phyloP scores from a whole-genome alignment of 2,113 vertebrate genomes.

The Erinaceus europaeus region DNA sequence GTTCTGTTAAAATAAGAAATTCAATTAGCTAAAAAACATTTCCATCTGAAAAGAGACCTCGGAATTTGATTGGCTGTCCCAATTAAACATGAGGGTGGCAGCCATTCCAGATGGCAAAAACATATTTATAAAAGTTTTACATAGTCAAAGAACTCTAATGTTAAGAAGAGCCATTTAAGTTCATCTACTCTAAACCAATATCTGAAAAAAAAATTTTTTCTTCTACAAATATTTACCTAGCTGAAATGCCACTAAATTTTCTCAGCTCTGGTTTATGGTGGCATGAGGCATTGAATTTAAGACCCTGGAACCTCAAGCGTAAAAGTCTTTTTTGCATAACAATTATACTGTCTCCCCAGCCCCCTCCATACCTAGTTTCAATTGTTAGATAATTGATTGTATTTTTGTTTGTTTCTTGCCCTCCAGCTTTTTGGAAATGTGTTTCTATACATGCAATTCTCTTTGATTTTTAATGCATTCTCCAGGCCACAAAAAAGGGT shows the following conservation, averaged over 20 bases:
- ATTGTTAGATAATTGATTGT: too few relatives aligned
- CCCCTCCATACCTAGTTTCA: too few relatives aligned
- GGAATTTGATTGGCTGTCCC: constrained; percentile 64
- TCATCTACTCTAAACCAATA: constrained; percentile 59
- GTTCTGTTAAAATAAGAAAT: constrained; percentile 78
- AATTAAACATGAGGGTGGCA: constrained; percentile 73
- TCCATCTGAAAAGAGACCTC: constrained; percentile 71
- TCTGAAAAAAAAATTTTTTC: constrained; percentile 41
- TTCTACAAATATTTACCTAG: constrained; percentile 29
- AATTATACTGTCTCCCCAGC: too few relatives aligned
- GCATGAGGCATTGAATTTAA: too few relatives aligned
- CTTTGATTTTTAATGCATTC: not conserved
- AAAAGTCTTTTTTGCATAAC: too few relatives aligned
- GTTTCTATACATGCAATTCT: not conserved
- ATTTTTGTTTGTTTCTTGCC: not conserved
- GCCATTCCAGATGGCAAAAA: constrained; percentile 73
- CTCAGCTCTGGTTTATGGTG: too few relatives aligned
- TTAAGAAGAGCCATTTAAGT: constrained; percentile 71
- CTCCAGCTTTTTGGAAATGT: not conserved
- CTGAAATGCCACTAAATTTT: not conserved
- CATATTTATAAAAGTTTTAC: constrained; percentile 75
- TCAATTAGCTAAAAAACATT: constrained; percentile 77
- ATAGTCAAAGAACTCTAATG: constrained; percentile 68
- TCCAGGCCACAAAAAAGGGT: not conserved
- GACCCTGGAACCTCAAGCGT: too few relatives aligned